Evolutionary conservation across 2,113 vertebrate species (phyloP).

Genomic region (Pomatorhinus ruficollis): DNA sequence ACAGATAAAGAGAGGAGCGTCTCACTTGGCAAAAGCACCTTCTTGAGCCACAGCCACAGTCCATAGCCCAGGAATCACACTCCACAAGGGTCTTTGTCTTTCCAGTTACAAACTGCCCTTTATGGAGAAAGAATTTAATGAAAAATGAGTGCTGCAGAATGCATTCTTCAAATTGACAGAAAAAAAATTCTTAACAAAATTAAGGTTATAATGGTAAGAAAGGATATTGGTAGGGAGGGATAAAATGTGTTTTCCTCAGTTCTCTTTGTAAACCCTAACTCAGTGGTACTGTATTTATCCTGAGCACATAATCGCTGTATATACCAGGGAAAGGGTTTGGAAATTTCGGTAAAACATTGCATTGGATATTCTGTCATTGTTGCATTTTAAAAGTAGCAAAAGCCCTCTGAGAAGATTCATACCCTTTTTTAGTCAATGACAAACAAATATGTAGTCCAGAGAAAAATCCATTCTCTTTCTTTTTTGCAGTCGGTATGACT

Average conservation of each 20-base stretch:
- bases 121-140: neutral
- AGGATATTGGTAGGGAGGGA: neutral
- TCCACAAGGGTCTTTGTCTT: neutral
- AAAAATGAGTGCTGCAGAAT: neutral
- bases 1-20: neutral
- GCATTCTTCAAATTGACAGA: neutral
- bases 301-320: neutral
- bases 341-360: neutral
- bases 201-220: neutral
- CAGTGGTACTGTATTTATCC: neutral
- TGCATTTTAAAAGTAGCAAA: neutral
- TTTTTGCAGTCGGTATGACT: neutral
- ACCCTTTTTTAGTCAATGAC: neutral
- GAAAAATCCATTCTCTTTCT: conserved; percentile 6
- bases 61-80: neutral
- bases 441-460: neutral
- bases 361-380: neutral
- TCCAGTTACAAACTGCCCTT: neutral
- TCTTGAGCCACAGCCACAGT: neutral
- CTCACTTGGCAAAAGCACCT: neutral
- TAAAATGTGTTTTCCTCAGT: neutral
- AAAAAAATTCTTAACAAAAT: neutral
- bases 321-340: neutral
- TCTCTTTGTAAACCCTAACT: neutral
- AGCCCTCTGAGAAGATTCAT: neutral